Conservation (phyloP, 2,113 vertebrate species). For the Sminthopsis crassicaudata region DNA sequence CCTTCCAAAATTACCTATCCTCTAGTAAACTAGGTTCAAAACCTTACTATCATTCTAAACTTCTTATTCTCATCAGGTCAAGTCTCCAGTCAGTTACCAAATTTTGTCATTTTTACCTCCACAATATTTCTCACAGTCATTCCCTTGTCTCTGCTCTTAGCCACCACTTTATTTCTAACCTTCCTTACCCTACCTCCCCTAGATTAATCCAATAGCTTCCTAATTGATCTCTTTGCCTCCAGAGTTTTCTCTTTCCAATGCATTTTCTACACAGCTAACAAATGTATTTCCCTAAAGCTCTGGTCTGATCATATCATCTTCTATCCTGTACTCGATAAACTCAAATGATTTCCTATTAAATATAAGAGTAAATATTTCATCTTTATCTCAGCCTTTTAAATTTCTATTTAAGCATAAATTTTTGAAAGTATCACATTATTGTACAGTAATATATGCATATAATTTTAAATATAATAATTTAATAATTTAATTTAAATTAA, state of each 20-base stretch:
- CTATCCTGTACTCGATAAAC: neutral
- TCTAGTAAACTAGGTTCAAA: neutral
- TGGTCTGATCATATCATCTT: neutral
- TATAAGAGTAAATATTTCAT: neutral
- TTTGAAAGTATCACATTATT: neutral
- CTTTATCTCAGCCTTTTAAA: neutral
- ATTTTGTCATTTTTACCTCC: neutral
- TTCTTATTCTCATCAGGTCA: neutral
- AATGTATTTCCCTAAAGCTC: neutral
- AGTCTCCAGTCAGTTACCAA: neutral
- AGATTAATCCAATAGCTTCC: neutral
- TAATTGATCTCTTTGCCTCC: neutral
- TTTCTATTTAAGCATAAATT: neutral
- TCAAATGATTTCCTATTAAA: neutral
- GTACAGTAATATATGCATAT: neutral
- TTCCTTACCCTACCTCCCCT: neutral
- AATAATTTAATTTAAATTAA: neutral
- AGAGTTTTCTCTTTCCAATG: neutral
- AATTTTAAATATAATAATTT: no score
- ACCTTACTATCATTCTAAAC: neutral
- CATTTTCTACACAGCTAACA: neutral
- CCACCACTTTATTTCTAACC: neutral
- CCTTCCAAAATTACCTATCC: neutral
- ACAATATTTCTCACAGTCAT: neutral
- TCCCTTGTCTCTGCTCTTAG: neutral